Evolutionary conservation across 2,113 vertebrate species (phyloP), one percentile per base, ranked within the genome.

Genomic region (Ammodytes dubius): DNA sequence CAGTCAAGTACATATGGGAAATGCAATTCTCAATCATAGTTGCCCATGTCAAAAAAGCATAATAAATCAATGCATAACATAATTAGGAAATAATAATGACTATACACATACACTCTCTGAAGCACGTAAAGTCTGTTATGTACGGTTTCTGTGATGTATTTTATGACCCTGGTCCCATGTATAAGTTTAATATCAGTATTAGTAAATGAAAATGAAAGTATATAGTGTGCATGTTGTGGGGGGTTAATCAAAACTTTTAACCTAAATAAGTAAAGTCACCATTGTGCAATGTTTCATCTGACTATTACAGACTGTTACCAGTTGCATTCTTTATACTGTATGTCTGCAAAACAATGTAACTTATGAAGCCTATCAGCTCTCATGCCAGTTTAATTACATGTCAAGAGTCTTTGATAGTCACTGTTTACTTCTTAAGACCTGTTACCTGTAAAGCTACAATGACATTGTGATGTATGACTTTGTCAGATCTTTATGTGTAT

Each of bases 371-470:
- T 73, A 43, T 11, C n/a, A 11, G n/a, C 70, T 78, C 85, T 83
- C 56, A 90, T 77, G 54, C 46, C 66, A 54, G 61, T 88, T 81
- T 89, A 86, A 89, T 84, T 57, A 74, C 79, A 85, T 54, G 63
- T 53, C 73, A 43, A 58, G 56, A 81, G 61, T 58, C 47, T 80
- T 74, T 72, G 76, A 79, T 74, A 84, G 83, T 52, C 15, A 71
- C 45, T 63, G 82, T 67, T 77, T 76, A 82, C n/a, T 57, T 12
- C 66, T 50, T n/a, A 58, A 56, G 49, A 76, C 59, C 70, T 67
- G 73, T 56, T 70, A 49, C 49, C 45, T 47, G 46, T 27, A 68
- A 47, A 72, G n/a, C 76, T 59, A 17, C 69, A 74, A 46, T 60
- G 65, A 82, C 49, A 74, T 68, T 72, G 61, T 60, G 59, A 85